phyloP scores from a whole-genome alignment of 2,113 vertebrate species.

The Cyanoderma ruficeps region DNA sequence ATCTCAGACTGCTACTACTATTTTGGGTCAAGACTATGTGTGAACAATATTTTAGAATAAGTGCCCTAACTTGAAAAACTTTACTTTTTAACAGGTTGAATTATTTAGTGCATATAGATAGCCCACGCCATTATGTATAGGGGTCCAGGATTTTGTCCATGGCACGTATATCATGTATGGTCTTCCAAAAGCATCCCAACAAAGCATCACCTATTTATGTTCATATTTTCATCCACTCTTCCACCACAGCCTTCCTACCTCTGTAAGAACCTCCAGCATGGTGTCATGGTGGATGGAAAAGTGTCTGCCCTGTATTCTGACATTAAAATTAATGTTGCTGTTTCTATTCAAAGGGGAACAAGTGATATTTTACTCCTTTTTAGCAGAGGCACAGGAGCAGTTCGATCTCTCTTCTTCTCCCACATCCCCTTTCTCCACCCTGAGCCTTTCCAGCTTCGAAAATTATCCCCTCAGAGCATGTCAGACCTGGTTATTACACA shows the following conservation, averaged over 20 bases:
- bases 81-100: background rate
- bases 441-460: background rate
- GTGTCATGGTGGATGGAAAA: background rate
- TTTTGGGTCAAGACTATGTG: background rate
- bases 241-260: background rate
- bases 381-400: background rate
- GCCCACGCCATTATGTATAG: background rate
- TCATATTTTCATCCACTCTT: background rate
- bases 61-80: background rate
- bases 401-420: background rate
- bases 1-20: background rate
- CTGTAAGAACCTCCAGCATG: background rate
- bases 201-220: background rate
- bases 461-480: background rate
- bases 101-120: background rate
- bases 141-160: background rate
- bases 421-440: background rate
- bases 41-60: background rate
- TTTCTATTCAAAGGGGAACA: background rate
- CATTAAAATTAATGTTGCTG: background rate
- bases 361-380: background rate
- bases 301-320: background rate
- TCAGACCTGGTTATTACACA: background rate
- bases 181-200: background rate
- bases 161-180: background rate